phyloP scores from a whole-genome alignment of 1,140 invertebrate genomes.

The Bicyclus anynana region DNA sequence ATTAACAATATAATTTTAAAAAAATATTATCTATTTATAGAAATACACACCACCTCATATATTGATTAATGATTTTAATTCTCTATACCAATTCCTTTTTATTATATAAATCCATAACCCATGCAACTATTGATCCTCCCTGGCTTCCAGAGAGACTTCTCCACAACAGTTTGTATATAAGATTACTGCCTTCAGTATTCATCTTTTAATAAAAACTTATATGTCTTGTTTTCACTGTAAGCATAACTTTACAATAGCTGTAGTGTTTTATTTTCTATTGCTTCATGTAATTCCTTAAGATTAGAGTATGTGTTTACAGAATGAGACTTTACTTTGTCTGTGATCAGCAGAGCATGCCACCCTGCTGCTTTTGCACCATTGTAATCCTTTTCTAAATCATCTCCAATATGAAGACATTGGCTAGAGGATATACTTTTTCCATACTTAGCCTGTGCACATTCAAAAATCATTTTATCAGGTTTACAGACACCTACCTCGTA shows the following conservation, averaged over 20 bases:
- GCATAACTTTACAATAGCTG: constrained; percentile 11
- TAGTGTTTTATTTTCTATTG: constrained; percentile 31
- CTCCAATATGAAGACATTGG: constrained; percentile 90
- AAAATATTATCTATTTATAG: no score
- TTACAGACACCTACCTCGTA: constrained; percentile 86
- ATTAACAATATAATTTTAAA: no score
- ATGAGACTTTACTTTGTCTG: constrained; percentile 24
- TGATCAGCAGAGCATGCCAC: constrained; percentile 82
- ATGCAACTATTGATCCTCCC: no score
- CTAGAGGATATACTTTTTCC: constrained; percentile 64
- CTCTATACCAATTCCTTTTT: no score
- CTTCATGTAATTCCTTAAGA: constrained; percentile 34
- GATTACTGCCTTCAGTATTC: no score
- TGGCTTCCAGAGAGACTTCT: no score
- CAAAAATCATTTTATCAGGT: constrained; percentile 86
- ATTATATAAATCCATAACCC: no score
- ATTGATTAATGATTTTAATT: no score
- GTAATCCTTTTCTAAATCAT: constrained; percentile 87
- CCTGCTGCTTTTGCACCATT: constrained; percentile 84
- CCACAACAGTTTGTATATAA: no score
- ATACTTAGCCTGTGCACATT: constrained; percentile 79
- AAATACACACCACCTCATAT: no score
- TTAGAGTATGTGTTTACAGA: constrained; percentile 36
- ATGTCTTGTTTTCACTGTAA: no score
- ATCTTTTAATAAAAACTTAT: no score